Evolutionary conservation across 2,113 vertebrate species (phyloP), one percentile per base, ranked within the genome.

Genomic region (Seriola dumerili): DNA sequence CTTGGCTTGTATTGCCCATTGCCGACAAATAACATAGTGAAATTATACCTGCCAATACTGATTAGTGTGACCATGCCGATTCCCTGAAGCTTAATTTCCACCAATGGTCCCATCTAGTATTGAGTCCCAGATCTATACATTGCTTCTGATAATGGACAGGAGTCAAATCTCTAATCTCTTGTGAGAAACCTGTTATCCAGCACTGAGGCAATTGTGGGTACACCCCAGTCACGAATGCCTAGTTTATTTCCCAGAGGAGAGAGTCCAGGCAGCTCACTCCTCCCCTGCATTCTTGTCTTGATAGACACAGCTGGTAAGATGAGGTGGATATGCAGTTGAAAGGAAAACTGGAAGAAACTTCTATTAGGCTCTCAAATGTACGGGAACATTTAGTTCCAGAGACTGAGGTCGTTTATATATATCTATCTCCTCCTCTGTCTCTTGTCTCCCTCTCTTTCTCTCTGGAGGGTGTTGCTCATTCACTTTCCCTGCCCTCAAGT

Each of bases 351-450:
- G 38, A 21, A 55, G 25, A 72, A 46, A 80, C 52, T 84, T 89
- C 54, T 65, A 80, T 80, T 65, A 69, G 75, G 29, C 89, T 87
- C 64, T 80, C 46, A 38, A 75, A 83, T 83, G 76, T 83, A 58
- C 38, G 1, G 79, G 81, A 79, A 87, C 78, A 82, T 84, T 90
- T 57, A 80, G 74, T 78, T 90, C 63, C 71, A 72, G 80, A 72
- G 83, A 78, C 74, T 16, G 44, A 63, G 78, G 82, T 89, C 83
- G 2, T 85, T 87, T 85, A 80, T 88, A 85, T 78, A 71, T 52
- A 86, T 91, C 78, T 62, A 40, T 85, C 76, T 50, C 64, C 4
- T 29, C 72, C 58, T 81, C 36, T 54, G 63, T 71, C 61, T 66
- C 65, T 19, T 5, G 61, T 80, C 50, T 75, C 42, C 21, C 5